Conservation (phyloP, 1,140 invertebrate species). For the Meloidogyne exigua region DNA sequence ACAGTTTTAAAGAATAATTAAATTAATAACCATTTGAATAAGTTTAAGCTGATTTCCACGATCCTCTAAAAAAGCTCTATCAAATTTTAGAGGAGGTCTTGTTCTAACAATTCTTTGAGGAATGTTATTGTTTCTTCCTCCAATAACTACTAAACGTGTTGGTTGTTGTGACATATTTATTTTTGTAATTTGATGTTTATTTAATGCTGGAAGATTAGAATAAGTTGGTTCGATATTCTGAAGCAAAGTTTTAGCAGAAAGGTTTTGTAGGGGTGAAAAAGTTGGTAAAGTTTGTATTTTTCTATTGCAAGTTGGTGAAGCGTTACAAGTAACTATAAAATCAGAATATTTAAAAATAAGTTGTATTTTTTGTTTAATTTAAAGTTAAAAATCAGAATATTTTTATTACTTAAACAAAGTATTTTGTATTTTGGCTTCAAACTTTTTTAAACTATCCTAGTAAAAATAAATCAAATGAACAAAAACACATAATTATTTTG, state of each 20-base stretch:
- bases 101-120: background rate
- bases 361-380: background rate
- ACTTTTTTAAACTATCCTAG: background rate
- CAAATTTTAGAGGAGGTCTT: conserved; percentile 23
- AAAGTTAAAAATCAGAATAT: background rate
- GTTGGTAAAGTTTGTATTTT: background rate
- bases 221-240: background rate
- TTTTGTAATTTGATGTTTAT: background rate
- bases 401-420: too few species aligned
- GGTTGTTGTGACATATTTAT: background rate
- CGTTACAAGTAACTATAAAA: conserved; percentile 12
- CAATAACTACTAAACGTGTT: background rate
- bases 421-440: too few species aligned
- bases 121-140: background rate
- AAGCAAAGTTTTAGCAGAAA: conserved; percentile 2
- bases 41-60: conserved; percentile 31
- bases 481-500: conserved; percentile 1
- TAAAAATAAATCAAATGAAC: background rate
- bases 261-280: conserved; percentile 1
- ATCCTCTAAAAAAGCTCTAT: conserved; percentile 23
- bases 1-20: background rate
- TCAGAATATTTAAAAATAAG: background rate
- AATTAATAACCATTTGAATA: conserved; percentile 18
- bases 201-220: background rate
- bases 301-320: background rate